Base-by-base conservation (phyloP, 2,113 vertebrate species). In the Crotalus helleri region DNA sequence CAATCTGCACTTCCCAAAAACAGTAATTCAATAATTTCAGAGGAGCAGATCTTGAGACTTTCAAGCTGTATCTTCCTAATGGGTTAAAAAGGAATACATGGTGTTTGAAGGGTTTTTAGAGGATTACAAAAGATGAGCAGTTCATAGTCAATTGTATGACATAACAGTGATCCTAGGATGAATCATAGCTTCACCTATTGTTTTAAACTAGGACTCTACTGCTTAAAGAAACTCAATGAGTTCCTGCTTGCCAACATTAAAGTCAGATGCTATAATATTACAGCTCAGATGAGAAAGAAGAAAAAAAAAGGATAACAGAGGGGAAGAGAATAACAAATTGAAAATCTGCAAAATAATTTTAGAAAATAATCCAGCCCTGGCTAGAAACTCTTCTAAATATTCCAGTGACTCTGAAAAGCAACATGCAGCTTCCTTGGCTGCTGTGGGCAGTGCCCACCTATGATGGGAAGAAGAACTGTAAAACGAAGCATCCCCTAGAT, bases 41-140 rank as follows among this genome's bases (percentile, higher is more conserved):
- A 90, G 93, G 93, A 94, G 94, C 89, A 92, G 90, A 91, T 17
- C 57, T 94, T 94, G 92, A 91, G 87, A 93, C n/a, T 44, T 95
- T 94, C 81, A 95, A 92, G 54, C 89, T 44, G 26, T 94, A 91
- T 26, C 91, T 91, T 49, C 74, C 93, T 69, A 23, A 33, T 29
- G 51, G 26, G 87, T 21, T 95, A 15, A 6, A 15, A 9, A 92
- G 24, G 9, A 91, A 64, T 21, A 88, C 49, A 8, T 57, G 59
- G 49, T 57, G 69, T 90, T 88, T 39, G 49, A 95, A 81, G 29
- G 13, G 1, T 51, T 51, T 90, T 74, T 81, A 86, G 69, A 86
- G 51, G 64, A 46, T 6, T 51, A 51, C 21, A 55, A 86, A 85
- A 92, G 4, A n/a, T 53, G 87, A 61, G 85, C 9, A 0, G 15